Evolutionary conservation across 92 coral and sea anemone species (phyloP), one percentile per base, ranked within the genome.

Genomic region (Epizoanthus illoricatus): DNA sequence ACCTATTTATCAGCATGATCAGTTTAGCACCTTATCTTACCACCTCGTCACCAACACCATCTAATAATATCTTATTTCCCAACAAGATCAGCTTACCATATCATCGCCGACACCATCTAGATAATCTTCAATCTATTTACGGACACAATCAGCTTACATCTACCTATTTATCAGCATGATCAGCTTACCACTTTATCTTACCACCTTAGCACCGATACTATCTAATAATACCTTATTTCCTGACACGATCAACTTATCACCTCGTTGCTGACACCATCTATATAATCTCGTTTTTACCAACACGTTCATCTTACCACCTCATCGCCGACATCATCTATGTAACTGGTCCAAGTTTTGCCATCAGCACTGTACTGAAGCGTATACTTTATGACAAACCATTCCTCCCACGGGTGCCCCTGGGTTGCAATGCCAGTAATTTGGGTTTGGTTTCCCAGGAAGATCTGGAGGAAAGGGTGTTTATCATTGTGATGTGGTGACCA

Each of bases 351-450:
- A 17, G 85, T 75, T 56, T 73, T 36, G 7, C 92, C 92, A 59
- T 85, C 76, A 16, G 73, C 78, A 82, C 92, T 85, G 78, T 85
- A 83, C 59, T 89, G 92, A 43, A 89, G 39, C 21, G 81, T 85
- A 66, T 85, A 89, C 23, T 81, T 85, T 65, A 76, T 71, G n/a
- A 85, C 89, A 74, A 85, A 89, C 86, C 84, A 75, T 40, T 89
- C 89, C 73, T 89, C 89, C 92, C 92, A 81, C 4, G 92, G 92
- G 76, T 89, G 89, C 47, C 89, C 89, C 81, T 89, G 92, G 24
- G 92, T 89, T 7, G 86, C 92, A 28, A 89, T 85, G 76, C 80
- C 89, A 21, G 89, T 89, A 39, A 85, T 64, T 81, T 47, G 89
- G 70, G 92, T 89, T 75, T 81, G 87, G 66, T 89, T 89, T 71